phyloP scores from a whole-genome alignment of 1,140 invertebrate genomes.

The Myzus persicae region DNA sequence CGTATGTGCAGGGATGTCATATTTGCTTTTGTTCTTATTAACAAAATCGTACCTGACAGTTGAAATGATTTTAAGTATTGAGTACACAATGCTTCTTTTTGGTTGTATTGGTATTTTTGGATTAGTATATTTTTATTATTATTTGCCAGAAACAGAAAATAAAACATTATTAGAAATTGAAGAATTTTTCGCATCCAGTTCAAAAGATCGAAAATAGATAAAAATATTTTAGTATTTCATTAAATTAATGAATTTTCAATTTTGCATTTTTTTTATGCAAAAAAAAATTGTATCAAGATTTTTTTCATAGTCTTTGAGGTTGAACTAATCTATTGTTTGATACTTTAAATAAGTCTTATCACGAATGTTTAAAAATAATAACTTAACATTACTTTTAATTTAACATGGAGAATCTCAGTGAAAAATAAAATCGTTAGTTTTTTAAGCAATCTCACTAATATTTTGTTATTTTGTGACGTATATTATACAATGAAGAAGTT shows the following conservation, averaged over 20 bases:
- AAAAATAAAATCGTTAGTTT: no score
- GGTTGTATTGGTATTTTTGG: constrained; percentile 58
- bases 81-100: constrained; percentile 60
- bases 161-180: constrained; percentile 61
- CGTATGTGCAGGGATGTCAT: constrained; percentile 59
- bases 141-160: constrained; percentile 61
- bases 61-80: constrained; percentile 47
- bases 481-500: background rate
- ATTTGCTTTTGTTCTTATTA: constrained; percentile 60
- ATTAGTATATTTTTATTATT: constrained; percentile 60
- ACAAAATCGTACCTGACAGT: constrained; percentile 61
- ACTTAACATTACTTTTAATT: background rate
- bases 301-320: background rate
- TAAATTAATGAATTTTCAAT: no score
- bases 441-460: no score
- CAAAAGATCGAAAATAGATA: background rate
- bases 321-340: no score
- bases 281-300: no score
- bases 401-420: background rate
- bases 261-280: no score
- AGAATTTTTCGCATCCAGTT: constrained; percentile 57
- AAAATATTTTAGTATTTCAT: background rate
- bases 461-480: background rate
- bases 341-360: no score
- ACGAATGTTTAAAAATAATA: background rate